Conservation (phyloP, 1,140 invertebrate species). For the Drosophila ficusphila region DNA sequence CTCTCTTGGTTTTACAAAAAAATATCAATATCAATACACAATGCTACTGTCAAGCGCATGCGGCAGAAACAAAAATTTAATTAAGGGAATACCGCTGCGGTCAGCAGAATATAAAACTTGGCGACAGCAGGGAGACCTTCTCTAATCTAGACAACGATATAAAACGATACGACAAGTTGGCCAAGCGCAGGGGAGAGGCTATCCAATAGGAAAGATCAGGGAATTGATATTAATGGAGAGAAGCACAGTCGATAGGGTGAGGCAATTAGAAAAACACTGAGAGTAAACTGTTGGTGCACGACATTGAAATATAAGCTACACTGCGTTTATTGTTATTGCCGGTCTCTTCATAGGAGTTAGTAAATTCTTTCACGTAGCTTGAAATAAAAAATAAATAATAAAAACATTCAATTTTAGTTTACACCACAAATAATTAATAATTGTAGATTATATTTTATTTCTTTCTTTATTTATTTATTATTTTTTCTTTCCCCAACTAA, state of each 20-base stretch:
- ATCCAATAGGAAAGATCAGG: neutral
- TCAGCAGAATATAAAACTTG: slow-evolving; percentile 73
- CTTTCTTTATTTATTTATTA: too few relatives aligned
- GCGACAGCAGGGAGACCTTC: slow-evolving; percentile 60
- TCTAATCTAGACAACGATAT: slow-evolving; percentile 76
- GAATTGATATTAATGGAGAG: slow-evolving; percentile 1
- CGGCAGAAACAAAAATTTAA: slow-evolving; percentile 56
- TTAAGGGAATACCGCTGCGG: slow-evolving; percentile 78
- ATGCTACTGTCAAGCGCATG: slow-evolving; percentile 46
- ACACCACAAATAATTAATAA: too few relatives aligned
- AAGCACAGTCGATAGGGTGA: slow-evolving; percentile 14
- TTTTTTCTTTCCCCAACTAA: too few relatives aligned
- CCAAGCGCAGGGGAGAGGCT: slow-evolving; percentile 40
- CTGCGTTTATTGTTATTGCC: slow-evolving; percentile 3
- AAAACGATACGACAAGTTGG: slow-evolving; percentile 59
- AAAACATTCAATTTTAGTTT: too few relatives aligned
- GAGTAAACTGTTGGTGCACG: slow-evolving; percentile 64
- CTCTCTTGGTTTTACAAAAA: neutral
- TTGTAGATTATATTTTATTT: too few relatives aligned
- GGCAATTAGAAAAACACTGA: slow-evolving; percentile 70
- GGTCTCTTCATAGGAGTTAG: neutral
- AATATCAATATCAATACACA: slow-evolving; percentile 23
- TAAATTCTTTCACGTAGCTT: neutral
- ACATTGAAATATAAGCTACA: slow-evolving; percentile 58
- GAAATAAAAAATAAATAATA: too few relatives aligned